Conservation (phyloP, 2,888 invertebrate species). For the Aspidiotus rigidus region DNA sequence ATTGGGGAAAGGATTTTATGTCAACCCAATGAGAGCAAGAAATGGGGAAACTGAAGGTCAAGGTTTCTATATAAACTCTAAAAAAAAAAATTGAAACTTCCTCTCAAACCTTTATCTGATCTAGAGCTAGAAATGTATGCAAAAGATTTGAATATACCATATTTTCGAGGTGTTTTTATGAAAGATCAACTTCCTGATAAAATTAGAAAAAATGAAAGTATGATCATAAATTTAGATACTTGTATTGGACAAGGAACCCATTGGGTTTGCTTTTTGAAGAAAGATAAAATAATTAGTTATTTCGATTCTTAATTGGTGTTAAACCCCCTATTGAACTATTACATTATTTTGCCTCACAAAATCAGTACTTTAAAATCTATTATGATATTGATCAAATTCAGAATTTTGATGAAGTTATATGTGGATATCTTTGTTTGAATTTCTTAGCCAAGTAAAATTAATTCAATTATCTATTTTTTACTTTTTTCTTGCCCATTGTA, state of each 20-base stretch:
- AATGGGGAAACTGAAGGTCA: constrained; percentile 1
- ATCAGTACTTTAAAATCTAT: constrained; percentile 4
- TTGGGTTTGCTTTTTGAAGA: constrained; percentile 26
- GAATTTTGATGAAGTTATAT: constrained; percentile 13
- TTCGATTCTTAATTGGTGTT: constrained; percentile 27
- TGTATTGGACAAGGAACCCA: constrained; percentile 20
- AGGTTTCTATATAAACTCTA: constrained; percentile 1
- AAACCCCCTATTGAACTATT: constrained; percentile 23
- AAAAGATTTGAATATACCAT: constrained; percentile 10
- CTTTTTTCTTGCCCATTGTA: constrained; percentile 5
- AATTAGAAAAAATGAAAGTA: constrained; percentile 27
- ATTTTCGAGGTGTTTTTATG: constrained; percentile 12
- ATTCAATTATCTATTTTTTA: constrained; percentile 6
- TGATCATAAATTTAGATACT: constrained; percentile 21
- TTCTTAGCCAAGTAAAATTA: constrained; percentile 6
- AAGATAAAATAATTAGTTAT: constrained; percentile 20
- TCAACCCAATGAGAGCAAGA: background rate
- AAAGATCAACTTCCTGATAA: constrained; percentile 28
- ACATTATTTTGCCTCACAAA: constrained; percentile 5
- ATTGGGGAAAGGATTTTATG: constrained; percentile 4
- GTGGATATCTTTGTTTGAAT: constrained; percentile 7
- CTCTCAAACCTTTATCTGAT: constrained; percentile 12
- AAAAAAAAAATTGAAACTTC: constrained; percentile 5
- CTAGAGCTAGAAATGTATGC: constrained; percentile 5
- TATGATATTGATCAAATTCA: constrained; percentile 10